Percentiles rank a stretch among this genome's conserved stretches.
Evolutionary conservation across 2,888 invertebrate genomes (phyloP).

Genomic region (Drepanosiphum platanoidis): DNA sequence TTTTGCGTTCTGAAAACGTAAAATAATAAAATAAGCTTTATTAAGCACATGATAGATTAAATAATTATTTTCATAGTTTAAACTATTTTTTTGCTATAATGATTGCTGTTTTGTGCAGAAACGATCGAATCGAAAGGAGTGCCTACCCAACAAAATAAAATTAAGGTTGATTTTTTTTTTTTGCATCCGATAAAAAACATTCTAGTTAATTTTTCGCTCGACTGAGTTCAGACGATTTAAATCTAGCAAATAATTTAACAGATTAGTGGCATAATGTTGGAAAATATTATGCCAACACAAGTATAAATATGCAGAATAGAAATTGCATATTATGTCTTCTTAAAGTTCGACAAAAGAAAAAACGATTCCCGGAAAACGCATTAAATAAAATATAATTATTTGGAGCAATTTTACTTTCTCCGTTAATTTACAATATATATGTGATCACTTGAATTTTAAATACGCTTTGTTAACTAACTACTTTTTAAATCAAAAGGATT

Average conservation of each 20-base stretch:
- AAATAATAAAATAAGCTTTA: no score
- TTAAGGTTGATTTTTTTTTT: no score
- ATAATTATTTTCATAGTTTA: no score
- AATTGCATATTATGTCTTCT: neutral
- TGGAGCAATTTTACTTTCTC: neutral
- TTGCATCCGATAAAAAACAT: neutral
- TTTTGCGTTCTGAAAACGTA: no score
- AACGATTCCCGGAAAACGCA: neutral
- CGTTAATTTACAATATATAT: constrained; percentile 4
- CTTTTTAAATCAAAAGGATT: constrained; percentile 9
- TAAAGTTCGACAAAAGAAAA: neutral
- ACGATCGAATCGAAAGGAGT: no score
- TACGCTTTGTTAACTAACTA: neutral
- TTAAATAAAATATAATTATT: neutral
- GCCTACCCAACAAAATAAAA: no score
- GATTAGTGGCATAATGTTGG: neutral
- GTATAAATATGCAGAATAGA: neutral
- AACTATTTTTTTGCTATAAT: no score
- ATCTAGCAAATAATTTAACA: neutral
- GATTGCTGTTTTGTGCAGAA: no score
- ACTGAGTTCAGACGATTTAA: neutral
- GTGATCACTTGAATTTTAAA: neutral
- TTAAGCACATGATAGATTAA: no score
- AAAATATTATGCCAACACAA: neutral
- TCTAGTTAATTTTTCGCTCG: neutral